Evolutionary conservation across 2,888 invertebrate species (phyloP).

Genomic region (Megamerina dolium): DNA sequence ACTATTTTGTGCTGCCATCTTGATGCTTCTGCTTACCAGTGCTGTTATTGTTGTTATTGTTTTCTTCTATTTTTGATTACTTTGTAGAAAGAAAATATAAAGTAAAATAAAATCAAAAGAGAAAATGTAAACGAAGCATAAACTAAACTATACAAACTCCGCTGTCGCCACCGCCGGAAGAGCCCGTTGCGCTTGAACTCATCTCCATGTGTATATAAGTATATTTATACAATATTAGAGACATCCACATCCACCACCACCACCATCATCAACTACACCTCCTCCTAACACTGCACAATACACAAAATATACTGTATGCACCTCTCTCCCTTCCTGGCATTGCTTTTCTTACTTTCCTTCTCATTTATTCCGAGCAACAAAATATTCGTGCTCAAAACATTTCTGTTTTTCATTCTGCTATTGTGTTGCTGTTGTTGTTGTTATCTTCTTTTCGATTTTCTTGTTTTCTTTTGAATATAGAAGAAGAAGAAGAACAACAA

Average conservation of each 20-base stretch:
- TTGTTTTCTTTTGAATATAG: neutral
- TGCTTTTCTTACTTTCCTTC: too few relatives aligned
- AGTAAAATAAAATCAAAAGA: neutral
- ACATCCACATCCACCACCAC: too few relatives aligned
- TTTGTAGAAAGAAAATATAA: neutral
- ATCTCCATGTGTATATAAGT: slow-evolving; percentile 25
- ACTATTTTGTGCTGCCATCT: too few relatives aligned
- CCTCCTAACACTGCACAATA: too few relatives aligned
- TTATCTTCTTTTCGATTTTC: neutral
- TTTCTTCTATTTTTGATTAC: too few relatives aligned
- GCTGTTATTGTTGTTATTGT: too few relatives aligned
- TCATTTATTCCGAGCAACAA: too few relatives aligned
- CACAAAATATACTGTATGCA: too few relatives aligned
- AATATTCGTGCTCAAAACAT: slow-evolving; percentile 23
- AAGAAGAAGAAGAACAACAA: too few relatives aligned
- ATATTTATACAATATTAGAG: neutral
- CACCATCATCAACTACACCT: too few relatives aligned
- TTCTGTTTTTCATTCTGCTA: slow-evolving; percentile 18
- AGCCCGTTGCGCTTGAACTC: slow-evolving; percentile 18
- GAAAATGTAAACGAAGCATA: slow-evolving; percentile 10
- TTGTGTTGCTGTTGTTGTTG: neutral
- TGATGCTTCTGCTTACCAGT: too few relatives aligned
- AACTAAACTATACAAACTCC: slow-evolving; percentile 1
- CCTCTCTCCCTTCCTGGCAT: too few relatives aligned
- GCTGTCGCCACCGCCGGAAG: slow-evolving; percentile 10